Base-by-base conservation (phyloP, 2,113 vertebrate species). In the Corynorhinus townsendii region DNA sequence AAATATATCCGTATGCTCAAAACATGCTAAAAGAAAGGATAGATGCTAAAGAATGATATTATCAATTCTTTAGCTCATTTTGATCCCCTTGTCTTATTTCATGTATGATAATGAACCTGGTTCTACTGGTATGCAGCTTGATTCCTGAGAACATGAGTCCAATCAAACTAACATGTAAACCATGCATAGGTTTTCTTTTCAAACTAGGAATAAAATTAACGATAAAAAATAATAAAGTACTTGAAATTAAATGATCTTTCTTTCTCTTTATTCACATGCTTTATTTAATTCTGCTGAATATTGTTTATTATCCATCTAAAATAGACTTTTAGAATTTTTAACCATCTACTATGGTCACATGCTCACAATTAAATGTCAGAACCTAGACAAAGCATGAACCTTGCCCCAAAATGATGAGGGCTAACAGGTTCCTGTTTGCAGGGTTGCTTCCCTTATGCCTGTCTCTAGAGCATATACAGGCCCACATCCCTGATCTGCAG, bases 1-100 rank as follows among this genome's bases (percentile, higher is more conserved):
- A 86, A 96, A 94, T 95, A 91, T 54, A 87, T 86, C 90, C 92
- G 92, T 68, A 89, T 97, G 96, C 83, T 94, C 54, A 79, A 64
- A 95, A 49, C 14, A 40, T 83, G 75, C 49, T 49, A 35, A 93
- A 87, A 77, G 76, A 92, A 92, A 90, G 79, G 76, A 66, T 40
- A 92, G 11, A n/a, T n/a, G n/a, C n/a, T n/a, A n/a, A n/a, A n/a
- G n/a, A n/a, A 80, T 56, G 52, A 75, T 85, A 64, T 76, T 92
- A 95, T 86, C 80, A 62, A n/a, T 95, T 90, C 69, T 84, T 76
- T 76, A 76, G 79, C 47, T 93, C 43, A 30, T 92, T 96, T 89
- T 54, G 56, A 76, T 81, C 7, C 40, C 38, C 35, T 93, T 73
- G 73, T 82, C 56, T 96, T 88, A 81, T 76, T 93, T 86, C 89